Percentiles rank a stretch among this genome's conserved stretches.
Evolutionary conservation across 2,888 invertebrate species (phyloP).

Genomic region (Subacronicta megacephala): DNA sequence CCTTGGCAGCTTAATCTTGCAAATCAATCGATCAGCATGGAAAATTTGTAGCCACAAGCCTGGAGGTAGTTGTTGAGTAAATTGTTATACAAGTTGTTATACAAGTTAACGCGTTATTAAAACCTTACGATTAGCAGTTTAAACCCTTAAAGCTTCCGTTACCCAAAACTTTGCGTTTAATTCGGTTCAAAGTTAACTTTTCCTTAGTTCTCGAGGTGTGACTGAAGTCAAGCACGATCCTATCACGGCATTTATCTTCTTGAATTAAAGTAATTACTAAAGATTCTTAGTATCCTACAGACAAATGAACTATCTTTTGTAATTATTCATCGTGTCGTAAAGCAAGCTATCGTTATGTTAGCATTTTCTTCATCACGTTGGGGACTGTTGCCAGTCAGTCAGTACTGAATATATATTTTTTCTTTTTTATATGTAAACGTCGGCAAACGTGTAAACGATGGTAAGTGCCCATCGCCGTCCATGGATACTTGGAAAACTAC

Average conservation of each 20-base stretch:
- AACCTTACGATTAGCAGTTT: neutral
- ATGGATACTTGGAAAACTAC: too few species aligned
- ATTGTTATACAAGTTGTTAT: neutral
- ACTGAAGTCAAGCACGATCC: conserved; percentile 2
- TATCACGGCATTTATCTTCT: conserved; percentile 7
- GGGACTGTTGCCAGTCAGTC: too few species aligned
- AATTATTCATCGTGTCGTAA: conserved; percentile 25
- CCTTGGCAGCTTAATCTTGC: too few species aligned
- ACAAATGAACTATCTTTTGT: neutral
- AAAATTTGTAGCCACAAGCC: too few species aligned
- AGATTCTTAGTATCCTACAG: conserved; percentile 5
- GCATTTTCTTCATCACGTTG: too few species aligned
- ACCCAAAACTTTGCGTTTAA: conserved; percentile 14
- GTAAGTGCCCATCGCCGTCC: too few species aligned
- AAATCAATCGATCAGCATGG: too few species aligned
- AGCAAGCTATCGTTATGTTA: too few species aligned
- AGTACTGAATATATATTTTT: too few species aligned
- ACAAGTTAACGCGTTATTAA: neutral
- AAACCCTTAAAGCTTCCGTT: neutral
- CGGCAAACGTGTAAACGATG: too few species aligned
- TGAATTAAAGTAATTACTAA: too few species aligned
- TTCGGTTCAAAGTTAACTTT: conserved; percentile 7
- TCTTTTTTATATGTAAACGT: too few species aligned
- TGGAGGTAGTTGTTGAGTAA: neutral
- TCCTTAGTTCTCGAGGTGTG: conserved; percentile 3